phyloP scores from a whole-genome alignment of 2,888 invertebrate species.

The Mimumesa dahlbomi region DNA sequence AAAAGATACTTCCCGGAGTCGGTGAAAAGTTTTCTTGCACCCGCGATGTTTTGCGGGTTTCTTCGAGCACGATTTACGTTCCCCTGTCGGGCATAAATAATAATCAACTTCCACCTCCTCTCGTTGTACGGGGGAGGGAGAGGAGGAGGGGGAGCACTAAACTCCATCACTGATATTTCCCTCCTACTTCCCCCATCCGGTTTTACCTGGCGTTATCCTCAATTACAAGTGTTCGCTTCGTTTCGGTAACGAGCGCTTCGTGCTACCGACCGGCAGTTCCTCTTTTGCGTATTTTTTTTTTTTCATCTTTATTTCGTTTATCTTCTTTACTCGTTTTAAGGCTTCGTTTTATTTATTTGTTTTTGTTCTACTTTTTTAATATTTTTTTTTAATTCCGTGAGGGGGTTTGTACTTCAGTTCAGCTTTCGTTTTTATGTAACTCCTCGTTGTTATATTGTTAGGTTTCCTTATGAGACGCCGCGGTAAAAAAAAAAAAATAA shows the following conservation, averaged over 20 bases:
- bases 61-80: conserved; percentile 63
- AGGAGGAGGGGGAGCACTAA: conserved; percentile 53
- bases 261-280: conserved; percentile 35
- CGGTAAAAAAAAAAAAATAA: too few relatives aligned
- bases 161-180: conserved; percentile 44
- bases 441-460: conserved; percentile 11
- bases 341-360: too few relatives aligned
- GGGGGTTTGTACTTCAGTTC: too few relatives aligned
- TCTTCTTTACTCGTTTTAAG: background rate
- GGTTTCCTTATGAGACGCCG: background rate
- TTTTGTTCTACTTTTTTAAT: background rate
- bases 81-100: conserved; percentile 68
- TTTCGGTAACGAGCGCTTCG: conserved; percentile 61
- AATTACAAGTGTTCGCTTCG: conserved; percentile 55
- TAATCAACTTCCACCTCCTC: conserved; percentile 62
- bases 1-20: conserved; percentile 22
- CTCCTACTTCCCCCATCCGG: conserved; percentile 15
- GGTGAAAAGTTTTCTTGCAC: conserved; percentile 9
- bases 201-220: conserved; percentile 49
- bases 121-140: conserved; percentile 9
- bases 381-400: conserved; percentile 3
- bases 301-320: background rate
- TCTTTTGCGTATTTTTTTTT: conserved; percentile 5
- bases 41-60: conserved; percentile 40
- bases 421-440: conserved; percentile 20